These are phyloP conservation scores for Allolobophora icterica DNA, from an alignment of 2,888 invertebrate species.

Conservation along the genomic window DNA sequence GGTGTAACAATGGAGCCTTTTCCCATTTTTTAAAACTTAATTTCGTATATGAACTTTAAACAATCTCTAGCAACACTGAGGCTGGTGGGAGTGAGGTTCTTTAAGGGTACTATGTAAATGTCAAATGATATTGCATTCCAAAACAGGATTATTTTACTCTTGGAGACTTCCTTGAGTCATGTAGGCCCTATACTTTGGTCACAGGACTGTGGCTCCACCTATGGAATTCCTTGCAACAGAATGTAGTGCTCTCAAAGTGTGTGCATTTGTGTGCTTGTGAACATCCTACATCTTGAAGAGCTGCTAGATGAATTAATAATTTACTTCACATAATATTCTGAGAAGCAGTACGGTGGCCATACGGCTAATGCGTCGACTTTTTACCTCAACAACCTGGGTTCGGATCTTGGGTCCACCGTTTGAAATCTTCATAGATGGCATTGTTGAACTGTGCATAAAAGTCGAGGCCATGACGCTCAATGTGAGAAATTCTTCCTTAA, in stretches of 20 bases:
- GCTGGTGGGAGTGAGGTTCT: not conserved
- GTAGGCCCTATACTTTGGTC: no score
- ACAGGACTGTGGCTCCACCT: no score
- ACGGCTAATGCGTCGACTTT: not conserved
- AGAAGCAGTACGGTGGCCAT: not conserved
- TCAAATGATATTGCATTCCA: not conserved
- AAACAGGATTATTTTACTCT: not conserved
- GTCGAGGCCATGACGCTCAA: not conserved
- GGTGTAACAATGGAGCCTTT: not conserved
- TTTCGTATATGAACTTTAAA: not conserved
- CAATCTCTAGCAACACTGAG: no score
- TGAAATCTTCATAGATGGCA: not conserved
- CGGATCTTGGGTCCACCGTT: not conserved
- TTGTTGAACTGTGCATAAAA: not conserved
- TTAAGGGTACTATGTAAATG: not conserved
- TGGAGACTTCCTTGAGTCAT: no score
- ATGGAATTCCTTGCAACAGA: not conserved
- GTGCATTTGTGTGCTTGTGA: not conserved
- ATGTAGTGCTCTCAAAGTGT: not conserved
- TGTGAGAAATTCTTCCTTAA: not conserved
- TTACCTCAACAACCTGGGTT: not conserved
- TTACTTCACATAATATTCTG: not conserved
- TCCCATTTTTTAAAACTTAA: not conserved
- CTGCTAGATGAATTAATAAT: not conserved
- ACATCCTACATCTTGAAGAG: not conserved